Base-by-base conservation (phyloP, 1,140 invertebrate genomes). In the Spodoptera frugiperda region DNA sequence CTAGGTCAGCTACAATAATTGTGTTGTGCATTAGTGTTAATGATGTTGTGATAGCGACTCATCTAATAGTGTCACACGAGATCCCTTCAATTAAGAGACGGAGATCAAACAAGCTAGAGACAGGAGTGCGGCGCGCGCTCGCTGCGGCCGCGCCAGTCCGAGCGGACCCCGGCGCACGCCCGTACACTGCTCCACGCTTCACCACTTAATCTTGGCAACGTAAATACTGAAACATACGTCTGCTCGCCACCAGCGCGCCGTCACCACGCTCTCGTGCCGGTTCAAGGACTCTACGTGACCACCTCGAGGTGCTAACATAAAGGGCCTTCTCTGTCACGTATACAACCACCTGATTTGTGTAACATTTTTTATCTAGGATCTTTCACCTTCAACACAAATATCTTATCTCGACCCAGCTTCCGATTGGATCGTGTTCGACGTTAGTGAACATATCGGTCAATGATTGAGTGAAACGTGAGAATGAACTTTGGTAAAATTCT, bases 211-310 rank as follows among this genome's bases (percentile, higher is more conserved):
- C 70, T 48, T 12, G 19, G 25, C 15, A 17, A 33, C 53, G 84
- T 86, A 85, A 88, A 88, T 82, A 79, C 82, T 84, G 82, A 83
- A 85, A 78, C 70, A 83, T 65, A 82, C 72, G 48, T 76, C 53
- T 17, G 21, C 17, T 17, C 44, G 65, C 53, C 72, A 21, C 2
- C 39, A 51, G 30, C 39, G 54, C 55, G n/a, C 65, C 71, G 68
- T 10, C 59, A 74, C 46, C 68, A 57, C 48, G 59, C 57, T 19
- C 71, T 76, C 54, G 53, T 70, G 74, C 73, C 83, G 75, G 84
- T 89, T 91, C 88, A 90, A 92, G 88, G 91, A 68, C 76, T 70
- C 74, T 86, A 90, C 91, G 90, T 92, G 89, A 88, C 81, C 84
- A 78, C 73, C 72, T 67, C 79, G 76, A 89, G 82, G 86, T 88